phyloP scores from a whole-genome alignment of 2,113 vertebrate genomes.

The Psilopogon haemacephalus region DNA sequence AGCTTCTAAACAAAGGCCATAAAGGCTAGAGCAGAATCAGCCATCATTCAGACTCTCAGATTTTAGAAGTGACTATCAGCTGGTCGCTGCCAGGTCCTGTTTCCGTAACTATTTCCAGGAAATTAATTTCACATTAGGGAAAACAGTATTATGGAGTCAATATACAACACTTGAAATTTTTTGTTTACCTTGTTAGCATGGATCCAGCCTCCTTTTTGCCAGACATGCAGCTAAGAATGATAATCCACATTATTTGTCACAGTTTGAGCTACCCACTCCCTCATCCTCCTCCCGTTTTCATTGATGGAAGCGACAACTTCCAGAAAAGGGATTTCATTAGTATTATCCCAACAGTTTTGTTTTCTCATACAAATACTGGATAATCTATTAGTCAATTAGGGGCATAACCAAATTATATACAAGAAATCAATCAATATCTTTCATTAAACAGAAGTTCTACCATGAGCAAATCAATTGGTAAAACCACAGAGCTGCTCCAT shows the following conservation, averaged over 20 bases:
- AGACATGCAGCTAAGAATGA: slow-evolving; percentile 74
- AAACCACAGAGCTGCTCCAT: background rate
- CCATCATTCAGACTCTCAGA: background rate
- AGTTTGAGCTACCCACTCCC: background rate
- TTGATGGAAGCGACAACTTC: background rate
- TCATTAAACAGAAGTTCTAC: background rate
- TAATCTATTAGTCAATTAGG: background rate
- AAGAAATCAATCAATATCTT: background rate
- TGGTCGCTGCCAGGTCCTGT: slow-evolving; percentile 70
- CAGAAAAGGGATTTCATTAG: background rate
- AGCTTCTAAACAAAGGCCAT: background rate
- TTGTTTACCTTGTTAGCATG: slow-evolving; percentile 73
- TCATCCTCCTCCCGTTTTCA: background rate
- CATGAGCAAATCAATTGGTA: background rate
- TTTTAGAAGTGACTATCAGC: slow-evolving; percentile 46
- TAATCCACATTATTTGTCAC: slow-evolving; percentile 69
- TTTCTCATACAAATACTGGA: background rate
- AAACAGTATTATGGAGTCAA: background rate
- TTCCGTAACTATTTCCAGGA: slow-evolving; percentile 43
- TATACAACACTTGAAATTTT: slow-evolving; percentile 35
- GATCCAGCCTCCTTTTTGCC: slow-evolving; percentile 75
- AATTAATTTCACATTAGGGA: background rate
- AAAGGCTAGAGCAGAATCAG: background rate
- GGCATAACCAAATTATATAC: background rate
- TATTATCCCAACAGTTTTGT: background rate